Base-by-base conservation (phyloP, 2,113 vertebrate genomes). In the Hymenochirus boettgeri region DNA sequence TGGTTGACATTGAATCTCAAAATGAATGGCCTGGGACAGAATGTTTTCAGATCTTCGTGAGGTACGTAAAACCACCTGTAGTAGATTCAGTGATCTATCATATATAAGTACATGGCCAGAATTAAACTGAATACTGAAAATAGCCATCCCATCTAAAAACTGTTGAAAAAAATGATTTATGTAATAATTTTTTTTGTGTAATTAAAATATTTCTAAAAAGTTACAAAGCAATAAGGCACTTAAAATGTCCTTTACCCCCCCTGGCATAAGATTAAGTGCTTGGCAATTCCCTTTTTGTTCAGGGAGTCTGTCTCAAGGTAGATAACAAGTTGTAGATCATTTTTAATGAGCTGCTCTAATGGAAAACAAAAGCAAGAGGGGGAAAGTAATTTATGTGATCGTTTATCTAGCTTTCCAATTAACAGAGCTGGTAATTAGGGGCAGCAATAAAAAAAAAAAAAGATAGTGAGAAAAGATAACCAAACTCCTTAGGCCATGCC, bases 401-500 rank as follows among this genome's bases (percentile, higher is more conserved):
- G 26, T 69, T 57, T 3, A 29, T 70, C 70, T 71, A 53, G n/a
- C 11, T 62, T 65, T 71, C 57, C 50, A 65, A 7, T 15, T 67
- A 71, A 45, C 70, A 58, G 46, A 71, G 65, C 62, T 65, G 70
- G 62, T 71, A 57, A 71, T 71, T 71, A 63, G 56, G 53, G 29
- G 29, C 33, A 62, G 65, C 47, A 46, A 69, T 61, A 61, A 39
- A 45, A 31, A 45, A 39, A 27, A 26, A 61, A 39, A 45, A 31
- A 45, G 26, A 27, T 25, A 42, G 33, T 42, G 35, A 46, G 37
- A 58, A 58, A 21, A 11, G 39, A 37, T 29, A 60, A 23, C 39
- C 39, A 23, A 47, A 27, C 17, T 46, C 37, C 39, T 33, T 24
- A 46, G 48, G 42, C 37, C 53, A 15, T 15, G 22, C 39, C 54